Base-by-base conservation (phyloP, 2,888 invertebrate genomes). In the Notodonta dromedarius region DNA sequence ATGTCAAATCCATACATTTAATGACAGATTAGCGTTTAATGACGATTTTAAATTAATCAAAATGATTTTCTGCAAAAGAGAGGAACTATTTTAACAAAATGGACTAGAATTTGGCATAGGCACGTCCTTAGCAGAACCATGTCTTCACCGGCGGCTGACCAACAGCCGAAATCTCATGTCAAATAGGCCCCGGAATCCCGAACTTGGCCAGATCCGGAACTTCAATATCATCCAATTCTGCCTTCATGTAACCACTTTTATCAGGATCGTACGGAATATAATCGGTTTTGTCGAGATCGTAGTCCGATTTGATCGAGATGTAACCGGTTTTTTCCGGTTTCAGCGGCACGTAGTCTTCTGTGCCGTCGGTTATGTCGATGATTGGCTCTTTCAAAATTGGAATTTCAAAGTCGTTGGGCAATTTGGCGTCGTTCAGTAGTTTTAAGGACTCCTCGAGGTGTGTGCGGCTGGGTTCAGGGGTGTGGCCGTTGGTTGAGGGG, bases 341-440 rank as follows among this genome's bases (percentile, higher is more conserved):
- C 6, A 77, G 67, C 0, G 91, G 89, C 0, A 94, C 92, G 14
- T 94, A 94, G 59, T 94, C 94, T 11, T 93, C 94, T 0, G 82
- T 69, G 0, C 90, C 89, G 59, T 94, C 91, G 12, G 83, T 82
- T 0, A 85, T 42, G 61, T 93, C 93, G 0, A 93, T 74, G 0
- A 93, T 85, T 0, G 90, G 91, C 9, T 91, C 86, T 69, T 89
- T 91, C 0, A 85, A 59, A n/a, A 76, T 68, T 11, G 76, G 69
- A 7, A 78, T 69, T 2, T 93, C 88, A 9, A 85, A 87, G 63
- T 90, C 88, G 0, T 79, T 78, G 4, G 79, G 73, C 1, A 94
- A 91, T 61, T 94, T 94, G 0, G 94, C 94, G 65, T 94, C 93
- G 74, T 93, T 94, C 1, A 94, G 68, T 0, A 94, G 81, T 75